Evolutionary conservation across 1,140 invertebrate genomes (phyloP).

Genomic region (Daktulosphaira vitifoliae): DNA sequence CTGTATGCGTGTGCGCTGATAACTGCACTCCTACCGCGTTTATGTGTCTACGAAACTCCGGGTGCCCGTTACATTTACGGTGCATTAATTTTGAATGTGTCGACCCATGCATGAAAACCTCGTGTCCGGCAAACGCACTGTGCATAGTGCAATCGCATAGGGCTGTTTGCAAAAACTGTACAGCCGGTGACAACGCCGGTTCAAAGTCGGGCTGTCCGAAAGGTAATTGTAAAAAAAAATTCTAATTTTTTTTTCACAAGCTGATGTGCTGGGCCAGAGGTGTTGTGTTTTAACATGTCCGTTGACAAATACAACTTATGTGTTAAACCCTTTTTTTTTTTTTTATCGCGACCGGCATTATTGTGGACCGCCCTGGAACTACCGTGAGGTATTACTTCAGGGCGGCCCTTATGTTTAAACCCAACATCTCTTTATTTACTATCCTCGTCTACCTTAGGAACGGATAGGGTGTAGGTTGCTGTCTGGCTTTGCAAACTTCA

Average conservation of each 20-base stretch:
- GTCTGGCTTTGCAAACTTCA: not conserved
- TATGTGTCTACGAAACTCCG: constrained; percentile 78
- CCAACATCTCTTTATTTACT: too few species aligned
- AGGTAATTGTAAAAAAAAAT: constrained; percentile 57
- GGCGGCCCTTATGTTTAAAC: too few species aligned
- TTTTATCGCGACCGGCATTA: too few species aligned
- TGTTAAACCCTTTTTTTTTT: too few species aligned
- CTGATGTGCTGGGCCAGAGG: too few species aligned
- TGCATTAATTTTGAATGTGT: constrained; percentile 82
- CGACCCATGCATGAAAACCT: constrained; percentile 73
- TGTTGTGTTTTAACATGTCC: not conserved
- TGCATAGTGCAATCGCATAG: constrained; percentile 88
- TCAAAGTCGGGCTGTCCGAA: constrained; percentile 85
- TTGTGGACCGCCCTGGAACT: too few species aligned
- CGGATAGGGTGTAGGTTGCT: not conserved
- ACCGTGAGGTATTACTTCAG: too few species aligned
- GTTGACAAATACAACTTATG: too few species aligned
- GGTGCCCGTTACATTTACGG: constrained; percentile 71
- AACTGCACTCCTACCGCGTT: constrained; percentile 76
- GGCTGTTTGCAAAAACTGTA: constrained; percentile 84
- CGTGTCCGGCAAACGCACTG: constrained; percentile 68
- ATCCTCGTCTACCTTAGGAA: too few species aligned
- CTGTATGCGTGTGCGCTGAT: constrained; percentile 74
- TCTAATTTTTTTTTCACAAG: not conserved
- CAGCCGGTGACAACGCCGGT: constrained; percentile 77